A percentile compares a stretch with the other conserved stretches of the same genome.
Conservation (phyloP, 2,797 vertebrate genomes). For the Neosalanx taihuensis region DNA sequence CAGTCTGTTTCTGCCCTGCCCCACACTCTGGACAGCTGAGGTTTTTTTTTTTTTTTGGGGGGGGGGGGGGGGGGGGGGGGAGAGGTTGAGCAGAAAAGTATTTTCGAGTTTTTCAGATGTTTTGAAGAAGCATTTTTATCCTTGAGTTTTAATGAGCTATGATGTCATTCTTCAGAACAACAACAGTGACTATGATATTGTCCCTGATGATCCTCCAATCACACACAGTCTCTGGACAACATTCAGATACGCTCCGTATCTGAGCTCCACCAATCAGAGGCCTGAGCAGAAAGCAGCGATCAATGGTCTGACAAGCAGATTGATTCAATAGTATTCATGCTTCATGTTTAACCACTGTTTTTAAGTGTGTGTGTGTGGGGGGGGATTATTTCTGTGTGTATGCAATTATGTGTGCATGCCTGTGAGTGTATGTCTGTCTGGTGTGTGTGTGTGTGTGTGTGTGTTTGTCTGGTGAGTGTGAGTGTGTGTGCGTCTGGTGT, state of each 20-base stretch:
- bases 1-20: conserved; percentile 53
- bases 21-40: conserved; percentile 28
- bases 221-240: conserved; percentile 41
- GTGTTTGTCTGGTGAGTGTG: not conserved
- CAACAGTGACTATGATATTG: conserved; percentile 34
- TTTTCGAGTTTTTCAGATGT: conserved; percentile 66
- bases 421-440: too few relatives aligned
- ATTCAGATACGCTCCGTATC: conserved; percentile 53
- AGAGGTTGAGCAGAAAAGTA: conserved; percentile 3
- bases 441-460: conserved; percentile 11
- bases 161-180: conserved; percentile 72
- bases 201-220: conserved; percentile 34
- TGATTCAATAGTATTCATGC: conserved; percentile 59
- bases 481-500: conserved; percentile 12
- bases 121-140: conserved; percentile 74
- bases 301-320: conserved; percentile 50
- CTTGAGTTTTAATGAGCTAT: conserved; percentile 71
- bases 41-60: too few relatives aligned
- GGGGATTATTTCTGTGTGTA: conserved; percentile 10
- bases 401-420: not conserved
- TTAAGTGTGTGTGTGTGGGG: conserved; percentile 32
- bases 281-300: conserved; percentile 44
- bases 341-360: conserved; percentile 71
- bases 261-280: conserved; percentile 41
- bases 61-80: conserved; percentile 35